A percentile compares a stretch with the other conserved stretches of the same genome.
These are phyloP conservation scores for Caenorhabditis parvicauda DNA, from an alignment of 2,888 invertebrate species.

Conservation along the genomic window DNA sequence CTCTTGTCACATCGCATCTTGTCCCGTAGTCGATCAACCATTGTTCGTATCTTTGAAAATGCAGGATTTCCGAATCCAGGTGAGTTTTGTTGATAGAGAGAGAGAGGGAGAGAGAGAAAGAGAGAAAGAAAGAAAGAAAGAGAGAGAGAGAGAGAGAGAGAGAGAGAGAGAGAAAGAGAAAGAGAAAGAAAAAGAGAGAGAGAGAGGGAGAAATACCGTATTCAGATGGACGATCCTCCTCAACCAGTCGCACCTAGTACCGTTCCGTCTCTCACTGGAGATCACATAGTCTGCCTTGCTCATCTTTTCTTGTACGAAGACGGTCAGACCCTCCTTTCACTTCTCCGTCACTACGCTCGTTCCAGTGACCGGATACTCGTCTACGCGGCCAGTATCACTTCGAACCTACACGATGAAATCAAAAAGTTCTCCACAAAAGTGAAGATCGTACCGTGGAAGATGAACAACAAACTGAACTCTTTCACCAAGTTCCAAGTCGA, in stretches of 20 bases:
- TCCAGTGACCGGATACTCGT: constrained; percentile 16
- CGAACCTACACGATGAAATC: constrained; percentile 12
- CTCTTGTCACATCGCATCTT: constrained; percentile 14
- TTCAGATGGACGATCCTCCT: background rate
- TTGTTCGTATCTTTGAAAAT: constrained; percentile 16
- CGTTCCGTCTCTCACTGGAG: too few species aligned
- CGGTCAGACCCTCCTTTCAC: constrained; percentile 19
- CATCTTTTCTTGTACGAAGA: constrained; percentile 28
- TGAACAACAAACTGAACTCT: constrained; percentile 13
- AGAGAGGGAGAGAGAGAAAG: too few species aligned
- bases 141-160: too few species aligned
- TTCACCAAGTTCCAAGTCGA: constrained; percentile 21
- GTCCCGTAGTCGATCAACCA: constrained; percentile 18
- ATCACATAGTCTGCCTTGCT: constrained; percentile 25
- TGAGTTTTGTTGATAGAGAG: too few species aligned
- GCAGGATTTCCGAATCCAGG: constrained; percentile 23
- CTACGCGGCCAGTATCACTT: constrained; percentile 25
- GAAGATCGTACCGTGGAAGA: constrained; percentile 24
- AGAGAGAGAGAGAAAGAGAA: too few species aligned
- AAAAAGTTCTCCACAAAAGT: constrained; percentile 20
- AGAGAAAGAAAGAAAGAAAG: too few species aligned
- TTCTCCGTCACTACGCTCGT: constrained; percentile 20
- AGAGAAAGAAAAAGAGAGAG: background rate
- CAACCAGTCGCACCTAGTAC: too few species aligned
- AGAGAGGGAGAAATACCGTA: background rate